Evolutionary conservation across 2,797 vertebrate species (phyloP), one percentile per base, ranked within the genome.

Genomic region (Hafferia zeledoni): DNA sequence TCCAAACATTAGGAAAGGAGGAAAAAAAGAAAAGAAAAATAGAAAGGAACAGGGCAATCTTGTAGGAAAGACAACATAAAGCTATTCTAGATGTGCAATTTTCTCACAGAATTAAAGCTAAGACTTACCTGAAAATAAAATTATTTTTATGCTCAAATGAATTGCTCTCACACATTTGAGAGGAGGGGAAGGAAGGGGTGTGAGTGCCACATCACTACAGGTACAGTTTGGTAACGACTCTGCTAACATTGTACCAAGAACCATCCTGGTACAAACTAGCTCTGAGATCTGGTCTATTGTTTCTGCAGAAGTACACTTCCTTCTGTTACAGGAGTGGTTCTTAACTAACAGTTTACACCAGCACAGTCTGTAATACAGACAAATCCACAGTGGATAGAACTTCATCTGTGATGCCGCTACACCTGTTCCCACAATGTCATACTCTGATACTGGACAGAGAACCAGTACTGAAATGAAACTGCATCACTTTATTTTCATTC

Each of bases 31-130:
- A 64, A 72, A 15, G 13, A 76, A 67, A 35, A 70, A 44, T 1
- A 13, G 33, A 69, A 72, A 63, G 6, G 31, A 80, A 56, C 2
- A 6, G 39, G 49, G 31, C 14, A 35, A 7, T 60, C 46, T 64
- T 52, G n/a, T 20, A 56, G 63, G 39, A 89, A 46, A 60, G 31
- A 69, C 19, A 13, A 77, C 30, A n/a, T 69, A 22, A 63, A 88
- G 59, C 25, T 72, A 43, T 49, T 81, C 25, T 84, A 69, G 43
- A 76, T 52, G 19, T 50, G 27, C 39, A 30, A 1, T n/a, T 87
- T 85, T 37, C 41, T 93, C 56, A 35, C 37, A 85, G 80, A 92
- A 78, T 53, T 82, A 86, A 94, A 83, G 50, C 27, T 50, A 57
- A 61, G 50, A 50, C 4, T 60, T 56, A 70, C 1, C 13, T 76